Evolutionary conservation across 1,140 invertebrate species (phyloP).

Genomic region (Pemphigus obesinymphae): DNA sequence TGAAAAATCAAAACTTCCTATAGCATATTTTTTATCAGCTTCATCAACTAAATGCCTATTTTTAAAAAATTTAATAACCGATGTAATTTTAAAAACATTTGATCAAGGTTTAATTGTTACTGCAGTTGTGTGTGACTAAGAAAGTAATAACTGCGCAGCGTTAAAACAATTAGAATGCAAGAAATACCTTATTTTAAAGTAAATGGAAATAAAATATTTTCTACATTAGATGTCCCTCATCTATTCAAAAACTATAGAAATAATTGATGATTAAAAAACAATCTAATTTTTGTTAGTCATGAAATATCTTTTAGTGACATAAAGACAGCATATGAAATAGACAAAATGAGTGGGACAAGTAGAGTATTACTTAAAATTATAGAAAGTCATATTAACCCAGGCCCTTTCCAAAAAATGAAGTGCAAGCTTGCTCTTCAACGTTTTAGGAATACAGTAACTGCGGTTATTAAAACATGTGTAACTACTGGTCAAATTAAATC

Average conservation of each 20-base stretch:
- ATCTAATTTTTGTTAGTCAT: not conserved
- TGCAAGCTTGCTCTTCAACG: no score
- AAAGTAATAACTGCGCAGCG: no score
- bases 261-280: not conserved
- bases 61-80: not conserved
- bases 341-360: not conserved
- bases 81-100: not conserved
- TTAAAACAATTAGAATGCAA: not conserved
- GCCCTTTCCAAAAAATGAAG: no score
- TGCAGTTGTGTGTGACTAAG: not conserved
- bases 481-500: no score
- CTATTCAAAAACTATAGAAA: not conserved
- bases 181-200: not conserved
- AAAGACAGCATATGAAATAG: not conserved
- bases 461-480: no score
- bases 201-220: not conserved
- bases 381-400: no score
- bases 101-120: not conserved
- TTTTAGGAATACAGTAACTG: no score
- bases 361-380: not conserved
- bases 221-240: not conserved
- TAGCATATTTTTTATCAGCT: no score
- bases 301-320: no score
- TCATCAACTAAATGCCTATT: no score
- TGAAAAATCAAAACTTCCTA: no score